Evolutionary conservation across 1,140 invertebrate species (phyloP), one percentile per base, ranked within the genome.

Genomic region (Drosophila lini): DNA sequence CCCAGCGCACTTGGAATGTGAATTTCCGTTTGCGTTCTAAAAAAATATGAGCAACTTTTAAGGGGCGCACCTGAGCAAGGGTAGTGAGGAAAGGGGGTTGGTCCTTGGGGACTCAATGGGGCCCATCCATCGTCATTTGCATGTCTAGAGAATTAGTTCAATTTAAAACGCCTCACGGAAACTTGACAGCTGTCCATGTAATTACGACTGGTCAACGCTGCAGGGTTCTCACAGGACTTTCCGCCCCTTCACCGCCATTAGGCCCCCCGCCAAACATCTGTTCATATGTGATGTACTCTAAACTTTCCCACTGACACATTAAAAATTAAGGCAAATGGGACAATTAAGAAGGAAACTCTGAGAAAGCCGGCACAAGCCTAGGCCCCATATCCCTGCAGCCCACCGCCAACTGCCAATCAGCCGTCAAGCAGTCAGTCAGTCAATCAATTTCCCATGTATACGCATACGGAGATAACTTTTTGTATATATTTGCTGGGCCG

Each of bases 251-350:
- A 36, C 48, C 9, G 32, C 5, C 44, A 45, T 15, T 25, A 15
- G n/a, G 10, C 15, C 31, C 13, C 60, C 36, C 60, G 3, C 13
- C 22, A 15, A 32, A 67, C 55, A 74, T 74, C 48, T 74, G 57
- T 19, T 34, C 71, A 56, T 42, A 74, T 74, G 58, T 48, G 58
- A 41, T 34, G 22, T 32, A 31, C 25, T 56, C 53, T 41, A 45
- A 75, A 67, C 47, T 77, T 77, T 77, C 55, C 50, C 63, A 77
- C 36, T 77, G 63, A 36, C 71, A 52, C 62, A 76, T 76, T 76
- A 76, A 76, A 76, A 76, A 76, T 76, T 76, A 59, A 76, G 61
- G 9, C 50, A 55, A 74, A 63, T 74, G 70, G 48, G 50, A 74
- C 50, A 69, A 77, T 77, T 61, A 60, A 45, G 56, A 62, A 58